A percentile compares a stretch with the other conserved stretches of the same genome.
Evolutionary conservation across 1,140 invertebrate species (phyloP).

Genomic region (Spodoptera litura): DNA sequence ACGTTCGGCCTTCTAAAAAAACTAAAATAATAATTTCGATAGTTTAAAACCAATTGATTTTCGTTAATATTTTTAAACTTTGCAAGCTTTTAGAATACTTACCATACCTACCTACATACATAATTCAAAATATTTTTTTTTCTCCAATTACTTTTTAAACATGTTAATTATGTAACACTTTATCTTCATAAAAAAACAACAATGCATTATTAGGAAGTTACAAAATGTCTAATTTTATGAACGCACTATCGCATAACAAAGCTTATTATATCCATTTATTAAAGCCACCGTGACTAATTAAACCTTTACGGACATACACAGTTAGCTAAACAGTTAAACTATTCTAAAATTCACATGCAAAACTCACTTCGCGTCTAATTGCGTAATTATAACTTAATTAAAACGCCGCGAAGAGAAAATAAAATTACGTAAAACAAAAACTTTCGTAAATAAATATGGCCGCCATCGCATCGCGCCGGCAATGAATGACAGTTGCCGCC

Average conservation of each 20-base stretch:
- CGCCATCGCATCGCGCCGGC: background rate
- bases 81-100: too few relatives aligned
- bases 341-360: slow-evolving; percentile 53
- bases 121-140: background rate
- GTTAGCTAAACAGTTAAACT: slow-evolving; percentile 50
- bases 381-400: slow-evolving; percentile 45
- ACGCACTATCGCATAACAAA: slow-evolving; percentile 7
- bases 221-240: slow-evolving; percentile 44
- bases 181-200: slow-evolving; percentile 22
- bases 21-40: too few relatives aligned
- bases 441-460: slow-evolving; percentile 41
- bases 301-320: slow-evolving; percentile 37
- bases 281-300: slow-evolving; percentile 44
- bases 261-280: slow-evolving; percentile 41
- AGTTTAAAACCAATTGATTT: too few relatives aligned
- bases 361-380: slow-evolving; percentile 51
- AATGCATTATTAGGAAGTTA: slow-evolving; percentile 12
- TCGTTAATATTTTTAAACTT: too few relatives aligned
- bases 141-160: background rate
- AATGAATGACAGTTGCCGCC: slow-evolving; percentile 23
- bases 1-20: too few relatives aligned
- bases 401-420: slow-evolving; percentile 21
- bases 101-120: too few relatives aligned
- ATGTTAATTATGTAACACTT: slow-evolving; percentile 14
- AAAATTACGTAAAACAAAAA: slow-evolving; percentile 49